These are phyloP conservation scores for Prietella phreatophila DNA, from an alignment of 2,113 vertebrate genomes.

Conservation along the genomic window DNA sequence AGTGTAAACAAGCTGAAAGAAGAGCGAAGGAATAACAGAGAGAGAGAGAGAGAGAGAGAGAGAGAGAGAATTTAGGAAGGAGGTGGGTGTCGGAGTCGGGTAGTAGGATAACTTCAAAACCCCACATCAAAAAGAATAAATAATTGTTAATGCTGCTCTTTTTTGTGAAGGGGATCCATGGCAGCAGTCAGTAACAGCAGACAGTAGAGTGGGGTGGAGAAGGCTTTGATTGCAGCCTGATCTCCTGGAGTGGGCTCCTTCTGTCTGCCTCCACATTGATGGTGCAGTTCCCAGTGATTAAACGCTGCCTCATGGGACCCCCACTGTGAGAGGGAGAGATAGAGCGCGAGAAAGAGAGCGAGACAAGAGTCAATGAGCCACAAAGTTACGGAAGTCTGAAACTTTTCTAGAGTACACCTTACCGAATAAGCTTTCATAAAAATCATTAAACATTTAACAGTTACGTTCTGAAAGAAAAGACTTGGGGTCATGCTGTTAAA, in stretches of 20 bases:
- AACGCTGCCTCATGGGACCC: conserved; percentile 83
- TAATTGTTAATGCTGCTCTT: conserved; percentile 99
- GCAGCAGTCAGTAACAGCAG: conserved; percentile 73
- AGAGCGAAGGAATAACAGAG: conserved; percentile 42
- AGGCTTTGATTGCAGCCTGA: conserved; percentile 93
- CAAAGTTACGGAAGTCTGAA: not conserved
- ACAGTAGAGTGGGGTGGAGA: conserved; percentile 85
- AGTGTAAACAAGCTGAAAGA: conserved; percentile 62
- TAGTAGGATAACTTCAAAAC: conserved; percentile 80
- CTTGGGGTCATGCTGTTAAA: not conserved
- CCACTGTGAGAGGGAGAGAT: conserved; percentile 68
- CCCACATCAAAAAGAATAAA: conserved; percentile 99
- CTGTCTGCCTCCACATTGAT: conserved; percentile 86
- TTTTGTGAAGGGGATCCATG: conserved; percentile 93
- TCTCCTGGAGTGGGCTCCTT: conserved; percentile 88
- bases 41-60: conserved; percentile 35
- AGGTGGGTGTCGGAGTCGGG: conserved; percentile 62
- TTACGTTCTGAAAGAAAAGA: not conserved
- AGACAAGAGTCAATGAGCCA: not conserved
- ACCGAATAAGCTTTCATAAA: not conserved
- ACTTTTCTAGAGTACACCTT: not conserved
- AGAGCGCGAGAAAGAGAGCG: conserved; percentile 15
- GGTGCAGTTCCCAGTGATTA: conserved; percentile 89
- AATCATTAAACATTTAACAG: not conserved
- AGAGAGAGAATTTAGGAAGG: conserved; percentile 57